These are phyloP conservation scores for Gastrophryne carolinensis DNA, from an alignment of 2,797 vertebrate species.

Conservation along the genomic window DNA sequence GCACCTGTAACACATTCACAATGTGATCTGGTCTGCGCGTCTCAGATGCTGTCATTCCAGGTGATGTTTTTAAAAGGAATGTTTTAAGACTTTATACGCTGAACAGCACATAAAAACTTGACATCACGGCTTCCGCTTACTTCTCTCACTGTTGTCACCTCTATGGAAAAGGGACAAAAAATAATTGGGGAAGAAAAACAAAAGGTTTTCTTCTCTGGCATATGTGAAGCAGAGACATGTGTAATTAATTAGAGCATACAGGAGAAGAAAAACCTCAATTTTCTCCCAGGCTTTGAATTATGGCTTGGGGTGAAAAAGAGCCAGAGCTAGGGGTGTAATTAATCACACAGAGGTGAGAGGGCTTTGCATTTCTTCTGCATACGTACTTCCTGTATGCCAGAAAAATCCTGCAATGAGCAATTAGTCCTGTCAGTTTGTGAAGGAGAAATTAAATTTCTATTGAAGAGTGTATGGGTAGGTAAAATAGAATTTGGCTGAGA, in stretches of 20 bases:
- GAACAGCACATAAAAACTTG: constrained; percentile 1
- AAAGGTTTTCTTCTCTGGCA: constrained; percentile 40
- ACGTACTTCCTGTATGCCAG: constrained; percentile 37
- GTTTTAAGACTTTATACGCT: not conserved
- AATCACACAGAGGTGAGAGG: constrained; percentile 64
- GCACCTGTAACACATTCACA: too few species aligned
- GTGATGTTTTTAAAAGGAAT: not conserved
- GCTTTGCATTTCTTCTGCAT: constrained; percentile 41
- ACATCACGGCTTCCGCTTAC: constrained; percentile 30
- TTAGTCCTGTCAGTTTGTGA: constrained; percentile 38
- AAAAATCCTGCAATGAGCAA: constrained; percentile 24
- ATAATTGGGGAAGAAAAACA: constrained; percentile 51
- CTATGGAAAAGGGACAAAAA: constrained; percentile 37
- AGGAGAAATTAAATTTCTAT: constrained; percentile 52
- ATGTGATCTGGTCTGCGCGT: not conserved
- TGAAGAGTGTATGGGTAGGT: constrained; percentile 10
- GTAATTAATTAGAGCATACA: constrained; percentile 65
- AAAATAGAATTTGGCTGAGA: constrained; percentile 11
- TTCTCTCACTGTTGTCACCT: constrained; percentile 44
- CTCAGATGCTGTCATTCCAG: not conserved
- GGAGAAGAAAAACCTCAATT: constrained; percentile 61
- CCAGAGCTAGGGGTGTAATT: constrained; percentile 61
- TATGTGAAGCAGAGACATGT: constrained; percentile 57
- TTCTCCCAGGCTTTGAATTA: constrained; percentile 63
- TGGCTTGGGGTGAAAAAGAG: constrained; percentile 63